Conservation (phyloP, 2,797 vertebrate genomes). For the Thalassophryne amazonica region DNA sequence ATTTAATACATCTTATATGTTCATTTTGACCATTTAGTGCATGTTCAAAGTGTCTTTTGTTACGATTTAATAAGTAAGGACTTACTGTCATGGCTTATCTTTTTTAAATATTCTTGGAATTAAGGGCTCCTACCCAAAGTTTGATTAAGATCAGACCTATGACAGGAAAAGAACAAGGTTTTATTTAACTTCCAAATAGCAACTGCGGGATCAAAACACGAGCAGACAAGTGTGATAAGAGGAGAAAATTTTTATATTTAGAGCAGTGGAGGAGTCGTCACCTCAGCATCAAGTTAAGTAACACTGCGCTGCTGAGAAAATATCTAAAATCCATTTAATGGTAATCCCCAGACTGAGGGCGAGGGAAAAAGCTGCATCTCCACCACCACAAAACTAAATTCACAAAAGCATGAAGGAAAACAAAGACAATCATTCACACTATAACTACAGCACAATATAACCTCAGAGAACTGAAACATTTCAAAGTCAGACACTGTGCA, state of each 20-base stretch:
- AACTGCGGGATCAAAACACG: conserved; percentile 15
- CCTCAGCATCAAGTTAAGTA: not conserved
- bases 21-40: no score
- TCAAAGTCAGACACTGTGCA: not conserved
- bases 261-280: not conserved
- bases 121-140: conserved; percentile 21
- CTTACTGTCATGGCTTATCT: no score
- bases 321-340: not conserved
- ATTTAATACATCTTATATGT: no score
- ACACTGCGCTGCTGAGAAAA: not conserved
- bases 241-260: not conserved
- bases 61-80: no score
- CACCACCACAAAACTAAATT: not conserved
- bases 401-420: not conserved
- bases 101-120: conserved; percentile 3
- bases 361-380: not conserved
- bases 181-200: conserved; percentile 21
- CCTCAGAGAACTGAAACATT: no score
- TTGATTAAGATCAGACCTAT: conserved; percentile 20
- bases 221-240: not conserved
- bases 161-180: conserved; percentile 9
- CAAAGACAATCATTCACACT: not conserved
- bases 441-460: no score
- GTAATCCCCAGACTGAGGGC: not conserved
- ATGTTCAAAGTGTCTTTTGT: no score